Base-by-base conservation (phyloP, 2,888 invertebrate species). In the Caenorhabditis parvicauda region DNA sequence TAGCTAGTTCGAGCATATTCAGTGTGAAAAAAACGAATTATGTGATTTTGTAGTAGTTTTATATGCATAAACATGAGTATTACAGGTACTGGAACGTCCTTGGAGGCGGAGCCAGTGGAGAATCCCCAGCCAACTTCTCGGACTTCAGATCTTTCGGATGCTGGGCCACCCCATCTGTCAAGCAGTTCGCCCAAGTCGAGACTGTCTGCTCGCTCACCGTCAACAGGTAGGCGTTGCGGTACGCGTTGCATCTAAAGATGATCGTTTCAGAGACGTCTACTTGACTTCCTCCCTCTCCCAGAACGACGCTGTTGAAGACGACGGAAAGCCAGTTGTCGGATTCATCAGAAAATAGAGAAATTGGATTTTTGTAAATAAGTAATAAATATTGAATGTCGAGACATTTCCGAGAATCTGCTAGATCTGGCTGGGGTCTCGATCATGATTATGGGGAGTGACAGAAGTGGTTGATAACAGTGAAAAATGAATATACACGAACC, bases 61-160 rank as follows among this genome's bases (percentile, higher is more conserved):
- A 9, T 44, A 24, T 12, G 6, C 19, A 21, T 27, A 29, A 21
- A 42, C 38, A 50, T 55, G 60, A n/a, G n/a, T n/a, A n/a, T n/a
- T n/a, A n/a, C n/a, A n/a, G n/a, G n/a, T 71, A 71, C 54, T 71
- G 67, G 67, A 64, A 66, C 43, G 69, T 69, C 27, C 49, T 54
- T 43, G 68, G 67, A 32, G 39, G 51, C 14, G 71, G 71, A 17
- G 58, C 63, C 32, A 55, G 42, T 21, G 71, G 69, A 21, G 69
- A 71, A 39, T 51, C 63, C 24, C 58, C 63, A 19, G 53, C 68
- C 32, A 58, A 53, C 50, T 69, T 67, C 56, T 43, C 48, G 48
- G 71, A 71, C 50, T 69, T 67, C 67, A 58, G 61, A 25, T 21
- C 63, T 6, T 71, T 71, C 58, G 71, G 68, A 27, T 59, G 64